Percentiles rank a stretch among this genome's conserved stretches.
Conservation (phyloP, 2,888 invertebrate species). For the Dryococelus australis region DNA sequence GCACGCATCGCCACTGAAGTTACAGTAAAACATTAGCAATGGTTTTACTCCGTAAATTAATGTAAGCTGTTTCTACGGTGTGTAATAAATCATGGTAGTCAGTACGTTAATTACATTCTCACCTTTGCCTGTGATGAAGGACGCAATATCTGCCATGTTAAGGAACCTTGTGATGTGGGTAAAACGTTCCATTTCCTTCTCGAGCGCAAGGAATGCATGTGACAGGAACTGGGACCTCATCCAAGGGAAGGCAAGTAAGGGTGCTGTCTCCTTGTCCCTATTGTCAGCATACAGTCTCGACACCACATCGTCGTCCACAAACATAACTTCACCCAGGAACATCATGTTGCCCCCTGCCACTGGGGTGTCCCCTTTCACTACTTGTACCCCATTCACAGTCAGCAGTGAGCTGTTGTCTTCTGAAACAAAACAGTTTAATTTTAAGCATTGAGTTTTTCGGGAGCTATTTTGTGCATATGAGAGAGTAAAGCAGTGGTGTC, state of each 20-base stretch:
- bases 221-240: conserved; percentile 70
- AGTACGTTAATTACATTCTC: neutral
- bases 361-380: conserved; percentile 68
- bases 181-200: conserved; percentile 62
- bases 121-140: conserved; percentile 66
- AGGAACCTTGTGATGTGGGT: conserved; percentile 68
- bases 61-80: too few relatives aligned
- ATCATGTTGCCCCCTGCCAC: conserved; percentile 68
- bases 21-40: too few relatives aligned
- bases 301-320: conserved; percentile 68
- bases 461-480: too few relatives aligned
- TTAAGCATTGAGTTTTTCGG: too few relatives aligned
- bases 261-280: conserved; percentile 71
- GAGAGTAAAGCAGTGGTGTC: too few relatives aligned
- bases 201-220: conserved; percentile 68
- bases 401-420: conserved; percentile 48
- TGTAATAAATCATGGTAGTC: too few relatives aligned
- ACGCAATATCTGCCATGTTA: conserved; percentile 69
- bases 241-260: conserved; percentile 70
- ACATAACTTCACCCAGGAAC: conserved; percentile 69
- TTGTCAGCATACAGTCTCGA: conserved; percentile 69
- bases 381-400: conserved; percentile 66
- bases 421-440: neutral
- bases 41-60: too few relatives aligned
- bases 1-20: too few relatives aligned